Percentiles rank a stretch among this genome's conserved stretches.
Conservation (phyloP, 2,797 vertebrate genomes). For the Acestrorhynchus altus region DNA sequence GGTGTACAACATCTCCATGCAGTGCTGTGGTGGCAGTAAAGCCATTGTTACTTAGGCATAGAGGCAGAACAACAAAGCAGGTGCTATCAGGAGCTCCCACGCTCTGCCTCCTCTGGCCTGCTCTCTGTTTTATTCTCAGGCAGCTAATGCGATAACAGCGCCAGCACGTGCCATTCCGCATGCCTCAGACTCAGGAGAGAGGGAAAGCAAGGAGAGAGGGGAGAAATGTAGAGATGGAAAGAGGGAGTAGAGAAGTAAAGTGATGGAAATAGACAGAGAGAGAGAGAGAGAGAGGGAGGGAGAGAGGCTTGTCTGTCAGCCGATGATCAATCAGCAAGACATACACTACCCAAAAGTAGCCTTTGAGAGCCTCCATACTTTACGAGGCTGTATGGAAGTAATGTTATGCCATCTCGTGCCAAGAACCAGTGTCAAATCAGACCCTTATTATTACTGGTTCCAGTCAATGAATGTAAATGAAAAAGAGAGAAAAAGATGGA, state of each 20-base stretch:
- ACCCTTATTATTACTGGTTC: no score
- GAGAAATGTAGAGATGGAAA: slow-evolving; percentile 28
- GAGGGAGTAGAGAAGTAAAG: slow-evolving; percentile 22
- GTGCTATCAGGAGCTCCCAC: slow-evolving; percentile 60
- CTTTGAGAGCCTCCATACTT: no score
- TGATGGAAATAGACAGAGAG: slow-evolving; percentile 16
- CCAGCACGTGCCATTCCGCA: slow-evolving; percentile 34
- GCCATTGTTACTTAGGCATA: slow-evolving; percentile 58
- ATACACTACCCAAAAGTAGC: no score
- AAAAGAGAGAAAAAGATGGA: no score
- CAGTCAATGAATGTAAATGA: no score
- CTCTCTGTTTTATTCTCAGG: slow-evolving; percentile 52
- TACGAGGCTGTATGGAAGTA: no score
- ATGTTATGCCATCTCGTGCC: no score
- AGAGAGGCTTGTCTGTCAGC: no score
- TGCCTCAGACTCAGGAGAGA: slow-evolving; percentile 33
- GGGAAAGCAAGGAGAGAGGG: slow-evolving; percentile 25
- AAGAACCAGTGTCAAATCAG: no score
- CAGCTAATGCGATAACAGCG: slow-evolving; percentile 59
- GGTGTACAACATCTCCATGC: slow-evolving; percentile 46
- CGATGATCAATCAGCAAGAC: no score
- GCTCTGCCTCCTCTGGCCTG: slow-evolving; percentile 54
- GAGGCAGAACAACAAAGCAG: slow-evolving; percentile 60
- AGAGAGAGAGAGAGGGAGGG: neutral
- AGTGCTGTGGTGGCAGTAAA: slow-evolving; percentile 44